phyloP scores from a whole-genome alignment of 1,140 invertebrate genomes.

The Drosophila bocki region DNA sequence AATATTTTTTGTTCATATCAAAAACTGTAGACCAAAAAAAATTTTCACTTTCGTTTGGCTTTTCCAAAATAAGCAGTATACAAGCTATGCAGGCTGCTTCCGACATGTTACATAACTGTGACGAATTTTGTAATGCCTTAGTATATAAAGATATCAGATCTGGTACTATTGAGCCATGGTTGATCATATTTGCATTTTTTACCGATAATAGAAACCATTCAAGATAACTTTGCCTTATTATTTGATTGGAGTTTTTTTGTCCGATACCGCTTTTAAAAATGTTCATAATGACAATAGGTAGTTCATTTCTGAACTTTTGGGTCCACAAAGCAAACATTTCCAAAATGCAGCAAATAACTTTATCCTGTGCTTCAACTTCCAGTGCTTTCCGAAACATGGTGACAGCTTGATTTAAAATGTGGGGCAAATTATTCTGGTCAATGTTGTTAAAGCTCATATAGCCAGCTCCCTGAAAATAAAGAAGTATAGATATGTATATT shows the following conservation, averaged over 20 bases:
- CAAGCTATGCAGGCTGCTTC: conserved; percentile 93
- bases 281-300: conserved; percentile 90
- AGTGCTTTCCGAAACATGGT: conserved; percentile 92
- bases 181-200: conserved; percentile 79
- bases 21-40: conserved; percentile 89
- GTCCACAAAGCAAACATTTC: conserved; percentile 94
- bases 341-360: conserved; percentile 92
- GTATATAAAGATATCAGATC: conserved; percentile 89
- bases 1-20: conserved; percentile 91
- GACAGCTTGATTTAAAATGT: conserved; percentile 88
- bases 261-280: conserved; percentile 93
- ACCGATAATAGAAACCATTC: conserved; percentile 89
- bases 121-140: conserved; percentile 88
- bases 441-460: conserved; percentile 91
- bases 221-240: conserved; percentile 92
- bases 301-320: conserved; percentile 88
- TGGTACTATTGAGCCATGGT: conserved; percentile 68
- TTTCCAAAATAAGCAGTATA: conserved; percentile 89
- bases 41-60: conserved; percentile 79
- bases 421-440: conserved; percentile 86
- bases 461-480: conserved; percentile 89
- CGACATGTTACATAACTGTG: conserved; percentile 88
- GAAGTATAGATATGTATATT: neutral
- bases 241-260: conserved; percentile 91
- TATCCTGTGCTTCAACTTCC: conserved; percentile 96